These are phyloP conservation scores for Zootermopsis nevadensis DNA, from an alignment of 2,888 invertebrate species.

Conservation along the genomic window DNA sequence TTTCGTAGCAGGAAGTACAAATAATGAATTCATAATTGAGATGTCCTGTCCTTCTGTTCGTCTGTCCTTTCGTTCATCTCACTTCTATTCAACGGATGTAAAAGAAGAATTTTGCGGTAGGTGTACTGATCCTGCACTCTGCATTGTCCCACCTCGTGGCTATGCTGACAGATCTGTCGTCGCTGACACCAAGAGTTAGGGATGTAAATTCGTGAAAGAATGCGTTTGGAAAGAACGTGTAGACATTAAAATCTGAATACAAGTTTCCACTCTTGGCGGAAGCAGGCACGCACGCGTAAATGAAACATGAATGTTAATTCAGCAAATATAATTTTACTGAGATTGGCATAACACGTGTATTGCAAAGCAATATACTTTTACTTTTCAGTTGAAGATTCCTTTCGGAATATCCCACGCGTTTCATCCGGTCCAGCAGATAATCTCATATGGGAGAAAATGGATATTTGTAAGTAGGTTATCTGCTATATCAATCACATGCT, in stretches of 20 bases:
- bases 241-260: background rate
- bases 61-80: too few species aligned
- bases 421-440: constrained; percentile 8
- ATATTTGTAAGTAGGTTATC: background rate
- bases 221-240: background rate
- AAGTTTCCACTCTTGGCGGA: background rate
- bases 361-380: background rate
- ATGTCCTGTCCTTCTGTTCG: too few species aligned
- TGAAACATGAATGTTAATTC: background rate
- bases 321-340: background rate
- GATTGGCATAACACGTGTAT: background rate
- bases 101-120: too few species aligned
- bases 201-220: too few species aligned
- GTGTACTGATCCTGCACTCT: too few species aligned
- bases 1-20: too few species aligned
- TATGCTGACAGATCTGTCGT: too few species aligned
- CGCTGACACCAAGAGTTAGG: too few species aligned
- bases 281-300: background rate
- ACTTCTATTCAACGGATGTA: too few species aligned
- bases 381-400: background rate
- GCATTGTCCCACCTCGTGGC: too few species aligned
- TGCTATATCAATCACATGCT: background rate
- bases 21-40: too few species aligned
- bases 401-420: background rate
- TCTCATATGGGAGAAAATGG: background rate